Base-by-base conservation (phyloP, 2,113 vertebrate species). In the Oophaga pumilio region DNA sequence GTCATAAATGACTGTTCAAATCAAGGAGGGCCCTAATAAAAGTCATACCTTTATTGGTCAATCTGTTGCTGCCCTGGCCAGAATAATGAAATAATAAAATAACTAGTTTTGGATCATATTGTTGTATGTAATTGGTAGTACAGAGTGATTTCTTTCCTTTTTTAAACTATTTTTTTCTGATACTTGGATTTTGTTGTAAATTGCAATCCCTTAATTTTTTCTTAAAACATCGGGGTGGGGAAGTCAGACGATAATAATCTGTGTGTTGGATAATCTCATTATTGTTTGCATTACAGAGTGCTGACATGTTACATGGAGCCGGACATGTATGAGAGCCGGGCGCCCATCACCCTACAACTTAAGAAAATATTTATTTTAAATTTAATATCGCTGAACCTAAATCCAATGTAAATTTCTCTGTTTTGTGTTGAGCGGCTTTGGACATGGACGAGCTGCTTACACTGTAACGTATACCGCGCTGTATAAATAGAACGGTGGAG, bases 381-480 rank as follows among this genome's bases (percentile, higher is more conserved):
- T 73, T 33, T 53, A 76, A 22, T 71, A 28, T 53, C 53, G 20
- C 15, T 66, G 17, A 82, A 66, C 9, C 80, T n/a, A 52, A 20
- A 22, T 49, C 49, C 80, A 82, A 50, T 82, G 14, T 49, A 18
- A n/a, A 22, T 73, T 56, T 66, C 53, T 73, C 52, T 84, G 66
- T 33, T 53, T 84, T 84, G n/a, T 84, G 64, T 73, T 66, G 24
- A 71, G 52, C 53, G 18, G 50, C 68, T 84, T 17, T 73, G 82
- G 28, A 84, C 24, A 73, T 69, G 69, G 52, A 50, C 26, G 18
- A 18, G 82, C 68, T 69, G 43, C 71, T 68, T 71, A 59, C 84
- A 73, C 52, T 85, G 56, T 76, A 85, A 85, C 71, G 49, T 15
- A 85, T 56, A 85, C 73, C 84, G 4, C 17, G 10, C n/a, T 86